These are phyloP conservation scores for Gallinago paraguaiae DNA, from an alignment of 2,113 vertebrate species.

Conservation along the genomic window DNA sequence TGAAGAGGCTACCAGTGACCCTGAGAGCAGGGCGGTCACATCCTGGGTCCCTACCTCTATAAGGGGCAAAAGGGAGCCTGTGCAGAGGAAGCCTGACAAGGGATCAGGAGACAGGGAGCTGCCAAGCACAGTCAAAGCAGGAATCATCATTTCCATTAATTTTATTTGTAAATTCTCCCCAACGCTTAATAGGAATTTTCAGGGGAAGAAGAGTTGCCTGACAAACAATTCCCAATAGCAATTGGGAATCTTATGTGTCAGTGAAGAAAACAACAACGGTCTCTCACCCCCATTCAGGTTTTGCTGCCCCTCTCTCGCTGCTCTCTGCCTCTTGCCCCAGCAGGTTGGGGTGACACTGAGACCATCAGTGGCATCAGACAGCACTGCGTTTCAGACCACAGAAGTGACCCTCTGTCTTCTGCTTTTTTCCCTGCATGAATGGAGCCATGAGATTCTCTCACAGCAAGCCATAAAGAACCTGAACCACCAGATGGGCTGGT, in stretches of 20 bases:
- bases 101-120: neutral
- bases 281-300: neutral
- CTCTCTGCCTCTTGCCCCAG: neutral
- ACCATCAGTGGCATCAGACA: neutral
- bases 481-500: conserved; percentile 16
- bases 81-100: neutral
- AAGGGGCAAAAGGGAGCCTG: neutral
- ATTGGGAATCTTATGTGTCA: neutral
- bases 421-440: neutral
- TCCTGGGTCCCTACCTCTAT: neutral
- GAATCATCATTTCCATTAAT: neutral
- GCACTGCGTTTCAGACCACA: neutral
- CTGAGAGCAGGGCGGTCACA: neutral
- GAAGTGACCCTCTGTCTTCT: neutral
- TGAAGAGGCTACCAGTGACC: neutral
- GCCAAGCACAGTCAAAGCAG: neutral
- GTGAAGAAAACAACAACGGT: neutral
- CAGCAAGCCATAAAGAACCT: neutral
- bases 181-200: neutral
- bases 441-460: neutral
- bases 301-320: neutral
- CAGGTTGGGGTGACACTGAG: neutral
- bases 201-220: fast-evolving
- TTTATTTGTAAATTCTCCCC: neutral
- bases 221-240: neutral